A percentile compares a stretch with the other conserved stretches of the same genome.
Evolutionary conservation across 2,797 vertebrate genomes (phyloP).

Genomic region (Coranthus polyacanthus): DNA sequence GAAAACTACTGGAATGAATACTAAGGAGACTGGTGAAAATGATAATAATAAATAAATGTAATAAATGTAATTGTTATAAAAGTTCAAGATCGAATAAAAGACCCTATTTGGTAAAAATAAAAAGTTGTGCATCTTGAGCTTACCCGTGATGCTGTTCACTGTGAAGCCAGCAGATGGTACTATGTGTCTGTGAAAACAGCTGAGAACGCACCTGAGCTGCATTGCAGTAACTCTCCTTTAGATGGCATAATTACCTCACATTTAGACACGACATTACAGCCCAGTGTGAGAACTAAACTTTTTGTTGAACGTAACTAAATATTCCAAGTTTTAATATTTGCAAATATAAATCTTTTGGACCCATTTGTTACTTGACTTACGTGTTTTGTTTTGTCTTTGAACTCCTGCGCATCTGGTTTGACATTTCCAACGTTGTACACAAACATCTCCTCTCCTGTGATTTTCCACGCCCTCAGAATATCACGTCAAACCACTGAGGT

Average conservation of each 20-base stretch:
- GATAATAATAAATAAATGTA: no score
- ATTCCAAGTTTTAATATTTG: background rate
- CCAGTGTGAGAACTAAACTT: slow-evolving; percentile 2
- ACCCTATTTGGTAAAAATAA: no score
- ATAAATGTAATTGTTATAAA: no score
- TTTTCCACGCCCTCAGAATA: slow-evolving; percentile 12
- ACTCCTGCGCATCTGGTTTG: background rate
- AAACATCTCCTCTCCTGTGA: slow-evolving; percentile 1
- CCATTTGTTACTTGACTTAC: slow-evolving; percentile 1
- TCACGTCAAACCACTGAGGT: slow-evolving; percentile 39
- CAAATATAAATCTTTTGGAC: background rate
- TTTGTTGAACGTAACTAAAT: slow-evolving; percentile 29
- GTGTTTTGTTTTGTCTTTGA: slow-evolving; percentile 1
- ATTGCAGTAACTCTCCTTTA: slow-evolving; percentile 30
- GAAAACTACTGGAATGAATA: no score
- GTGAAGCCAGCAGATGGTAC: slow-evolving; percentile 65
- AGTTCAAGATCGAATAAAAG: no score
- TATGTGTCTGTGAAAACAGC: slow-evolving; percentile 15
- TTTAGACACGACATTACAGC: background rate
- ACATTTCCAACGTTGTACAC: slow-evolving; percentile 4
- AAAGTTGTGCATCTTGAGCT: no score
- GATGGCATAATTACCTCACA: slow-evolving; percentile 60
- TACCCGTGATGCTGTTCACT: slow-evolving; percentile 16
- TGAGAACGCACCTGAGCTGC: background rate
- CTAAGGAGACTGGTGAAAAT: no score